A percentile compares a stretch with the other conserved stretches of the same genome.
Evolutionary conservation across 2,113 vertebrate genomes (phyloP).

Genomic region (Polypterus senegalus): DNA sequence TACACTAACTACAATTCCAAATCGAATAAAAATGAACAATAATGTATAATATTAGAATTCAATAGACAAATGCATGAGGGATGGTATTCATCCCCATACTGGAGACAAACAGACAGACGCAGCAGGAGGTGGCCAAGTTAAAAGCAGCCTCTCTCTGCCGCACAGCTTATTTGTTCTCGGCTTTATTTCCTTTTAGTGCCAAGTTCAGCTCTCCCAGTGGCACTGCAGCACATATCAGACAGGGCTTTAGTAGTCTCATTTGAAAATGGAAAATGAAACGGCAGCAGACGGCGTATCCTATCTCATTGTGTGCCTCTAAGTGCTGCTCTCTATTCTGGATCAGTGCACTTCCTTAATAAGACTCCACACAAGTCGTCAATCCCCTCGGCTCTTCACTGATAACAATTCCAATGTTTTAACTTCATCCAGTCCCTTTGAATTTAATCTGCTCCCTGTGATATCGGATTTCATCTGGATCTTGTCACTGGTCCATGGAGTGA

Average conservation of each 20-base stretch:
- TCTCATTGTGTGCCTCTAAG: neutral
- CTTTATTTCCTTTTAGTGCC: neutral
- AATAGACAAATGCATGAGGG: no score
- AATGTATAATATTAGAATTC: no score
- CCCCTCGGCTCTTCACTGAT: constrained; percentile 2
- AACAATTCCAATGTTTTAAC: constrained; percentile 3
- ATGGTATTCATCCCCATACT: no score
- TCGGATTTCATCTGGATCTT: constrained; percentile 2
- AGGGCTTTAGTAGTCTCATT: constrained; percentile 1
- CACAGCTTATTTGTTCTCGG: neutral
- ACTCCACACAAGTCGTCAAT: constrained; percentile 1
- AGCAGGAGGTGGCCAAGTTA: no score
- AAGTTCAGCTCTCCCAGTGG: neutral
- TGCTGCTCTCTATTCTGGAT: constrained; percentile 6
- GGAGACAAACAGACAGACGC: no score
- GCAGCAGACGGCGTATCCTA: neutral
- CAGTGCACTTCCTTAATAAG: constrained; percentile 5
- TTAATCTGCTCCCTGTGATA: constrained; percentile 1
- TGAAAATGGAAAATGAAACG: constrained; percentile 4
- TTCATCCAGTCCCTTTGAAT: constrained; percentile 6
- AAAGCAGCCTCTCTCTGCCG: no score
- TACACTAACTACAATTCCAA: no score
- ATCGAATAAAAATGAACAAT: no score
- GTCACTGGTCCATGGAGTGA: neutral
- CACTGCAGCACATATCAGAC: neutral